Evolutionary conservation across 2,113 vertebrate genomes (phyloP), one percentile per base, ranked within the genome.

Genomic region (Ascaphus truei): DNA sequence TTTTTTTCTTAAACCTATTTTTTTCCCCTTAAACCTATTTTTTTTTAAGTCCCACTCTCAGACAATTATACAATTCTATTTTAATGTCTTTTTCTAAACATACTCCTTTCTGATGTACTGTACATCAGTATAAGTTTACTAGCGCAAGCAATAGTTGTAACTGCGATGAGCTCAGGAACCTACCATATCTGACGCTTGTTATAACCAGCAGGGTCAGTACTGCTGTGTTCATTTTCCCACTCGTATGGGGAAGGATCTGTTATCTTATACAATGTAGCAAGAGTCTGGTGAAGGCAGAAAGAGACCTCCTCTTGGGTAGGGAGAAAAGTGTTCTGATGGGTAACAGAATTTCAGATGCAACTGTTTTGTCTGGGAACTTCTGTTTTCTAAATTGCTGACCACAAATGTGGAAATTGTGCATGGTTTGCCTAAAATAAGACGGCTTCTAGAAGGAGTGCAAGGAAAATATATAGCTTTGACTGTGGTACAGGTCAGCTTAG

Each of bases 101-200:
- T n/a, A n/a, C n/a, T n/a, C n/a, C n/a, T n/a, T n/a, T n/a, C n/a
- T n/a, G n/a, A n/a, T n/a, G n/a, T n/a, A n/a, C n/a, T n/a, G n/a
- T n/a, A n/a, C n/a, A n/a, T n/a, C n/a, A n/a, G n/a, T n/a, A n/a
- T n/a, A n/a, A n/a, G n/a, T n/a, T n/a, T n/a, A n/a, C n/a, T n/a
- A n/a, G n/a, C n/a, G n/a, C n/a, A n/a, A n/a, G n/a, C n/a, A n/a
- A n/a, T n/a, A n/a, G n/a, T n/a, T n/a, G n/a, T n/a, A n/a, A n/a
- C n/a, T n/a, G n/a, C n/a, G n/a, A n/a, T n/a, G n/a, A n/a, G n/a
- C 2, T 5, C 1, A 11, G 13, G 7, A 23, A 82, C 89, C 73
- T 80, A 92, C 90, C 86, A 1, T 77, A 80, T 80, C 74, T 77
- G 71, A 66, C 0, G 16, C 39, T 43, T 23, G 74, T 66, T 60